A percentile compares a stretch with the other conserved stretches of the same genome.
phyloP scores from a whole-genome alignment of 2,888 invertebrate species.

The Pachliopta kotzebuea region DNA sequence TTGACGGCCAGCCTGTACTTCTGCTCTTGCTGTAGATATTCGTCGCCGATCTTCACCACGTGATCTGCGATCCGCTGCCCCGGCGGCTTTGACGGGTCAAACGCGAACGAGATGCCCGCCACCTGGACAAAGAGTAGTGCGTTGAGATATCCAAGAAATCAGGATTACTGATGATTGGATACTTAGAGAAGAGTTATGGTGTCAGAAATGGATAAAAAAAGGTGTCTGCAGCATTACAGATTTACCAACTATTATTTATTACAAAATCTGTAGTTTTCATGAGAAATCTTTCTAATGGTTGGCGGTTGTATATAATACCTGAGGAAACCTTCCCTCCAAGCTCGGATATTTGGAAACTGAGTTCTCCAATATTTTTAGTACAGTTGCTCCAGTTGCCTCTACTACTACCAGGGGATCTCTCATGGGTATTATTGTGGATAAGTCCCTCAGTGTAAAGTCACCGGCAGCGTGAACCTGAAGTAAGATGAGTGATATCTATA shows the following conservation, averaged over 20 bases:
- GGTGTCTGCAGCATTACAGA: too few relatives aligned
- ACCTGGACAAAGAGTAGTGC: slow-evolving; percentile 60
- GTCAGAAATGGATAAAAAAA: too few relatives aligned
- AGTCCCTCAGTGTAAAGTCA: slow-evolving; percentile 90
- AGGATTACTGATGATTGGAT: too few relatives aligned
- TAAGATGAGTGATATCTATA: not conserved
- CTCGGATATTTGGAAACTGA: slow-evolving; percentile 92
- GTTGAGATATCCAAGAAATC: too few relatives aligned
- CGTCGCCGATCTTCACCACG: slow-evolving; percentile 91
- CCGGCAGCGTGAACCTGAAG: slow-evolving; percentile 87
- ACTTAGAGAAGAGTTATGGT: too few relatives aligned
- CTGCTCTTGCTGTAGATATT: slow-evolving; percentile 86
- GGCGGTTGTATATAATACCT: slow-evolving; percentile 60
- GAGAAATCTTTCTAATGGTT: too few relatives aligned
- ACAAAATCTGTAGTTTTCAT: too few relatives aligned
- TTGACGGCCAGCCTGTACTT: slow-evolving; percentile 90
- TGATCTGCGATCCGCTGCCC: slow-evolving; percentile 86
- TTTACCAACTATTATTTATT: too few relatives aligned
- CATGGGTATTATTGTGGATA: slow-evolving; percentile 92
- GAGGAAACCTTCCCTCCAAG: slow-evolving; percentile 93
- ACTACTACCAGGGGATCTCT: slow-evolving; percentile 90
- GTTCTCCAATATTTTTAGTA: slow-evolving; percentile 90
- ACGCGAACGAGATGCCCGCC: slow-evolving; percentile 88
- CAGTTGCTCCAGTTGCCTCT: slow-evolving; percentile 84
- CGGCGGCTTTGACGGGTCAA: slow-evolving; percentile 85